Conservation (phyloP, 2,797 vertebrate species). For the Premnoplex brunnescens region DNA sequence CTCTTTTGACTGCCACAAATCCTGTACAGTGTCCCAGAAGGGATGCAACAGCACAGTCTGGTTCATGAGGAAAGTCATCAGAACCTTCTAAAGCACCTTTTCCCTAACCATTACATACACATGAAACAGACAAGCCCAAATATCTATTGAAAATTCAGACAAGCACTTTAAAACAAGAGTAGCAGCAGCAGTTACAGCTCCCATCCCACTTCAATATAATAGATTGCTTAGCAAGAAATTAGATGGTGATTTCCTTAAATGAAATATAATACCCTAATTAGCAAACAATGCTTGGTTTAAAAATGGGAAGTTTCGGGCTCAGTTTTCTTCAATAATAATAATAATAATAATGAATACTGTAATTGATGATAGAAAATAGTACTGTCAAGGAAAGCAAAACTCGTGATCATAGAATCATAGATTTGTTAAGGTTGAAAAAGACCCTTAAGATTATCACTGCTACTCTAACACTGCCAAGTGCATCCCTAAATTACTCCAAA, state of each 20-base stretch:
- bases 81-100: neutral
- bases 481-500: neutral
- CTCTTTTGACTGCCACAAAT: neutral
- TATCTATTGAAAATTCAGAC: neutral
- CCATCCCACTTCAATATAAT: neutral
- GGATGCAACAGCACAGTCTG: neutral
- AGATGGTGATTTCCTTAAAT: neutral
- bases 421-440: neutral
- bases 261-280: conserved; percentile 8
- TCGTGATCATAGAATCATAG: neutral
- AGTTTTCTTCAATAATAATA: neutral
- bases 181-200: neutral
- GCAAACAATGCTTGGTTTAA: conserved; percentile 39
- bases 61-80: neutral
- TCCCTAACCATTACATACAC: neutral
- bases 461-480: neutral
- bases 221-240: conserved; percentile 8
- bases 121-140: neutral
- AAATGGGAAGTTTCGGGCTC: neutral
- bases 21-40: neutral
- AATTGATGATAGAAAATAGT: neutral
- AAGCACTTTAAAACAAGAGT: neutral
- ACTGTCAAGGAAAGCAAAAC: conserved; percentile 24
- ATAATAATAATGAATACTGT: neutral
- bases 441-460: neutral